Evolutionary conservation across 2,888 invertebrate species (phyloP).

Genomic region (Lasius fuliginosus): DNA sequence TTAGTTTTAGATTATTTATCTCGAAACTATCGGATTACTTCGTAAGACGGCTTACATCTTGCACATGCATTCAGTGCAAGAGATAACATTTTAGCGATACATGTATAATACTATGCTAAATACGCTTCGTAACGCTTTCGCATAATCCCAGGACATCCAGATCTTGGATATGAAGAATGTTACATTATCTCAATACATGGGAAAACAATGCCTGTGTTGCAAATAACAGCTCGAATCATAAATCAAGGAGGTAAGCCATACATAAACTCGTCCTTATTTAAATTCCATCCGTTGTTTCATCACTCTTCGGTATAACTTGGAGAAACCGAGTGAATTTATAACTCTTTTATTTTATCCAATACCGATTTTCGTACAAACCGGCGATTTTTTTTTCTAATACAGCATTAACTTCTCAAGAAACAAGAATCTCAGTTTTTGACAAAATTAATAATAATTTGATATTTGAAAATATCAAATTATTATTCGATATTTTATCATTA

Average conservation of each 20-base stretch:
- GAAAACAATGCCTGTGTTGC: constrained; percentile 4
- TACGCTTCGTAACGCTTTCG: constrained; percentile 30
- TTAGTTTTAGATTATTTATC: constrained; percentile 10
- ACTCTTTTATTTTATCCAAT: neutral
- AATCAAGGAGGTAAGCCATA: constrained; percentile 27
- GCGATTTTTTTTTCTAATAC: neutral
- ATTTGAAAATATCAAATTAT: neutral
- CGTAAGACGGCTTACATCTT: constrained; percentile 34
- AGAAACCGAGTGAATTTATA: neutral
- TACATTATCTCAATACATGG: neutral
- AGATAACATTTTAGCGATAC: constrained; percentile 44
- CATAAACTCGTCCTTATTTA: constrained; percentile 27
- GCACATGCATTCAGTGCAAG: neutral
- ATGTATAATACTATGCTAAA: constrained; percentile 55
- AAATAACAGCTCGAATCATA: constrained; percentile 40
- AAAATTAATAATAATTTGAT: constrained; percentile 4
- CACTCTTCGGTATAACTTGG: neutral
- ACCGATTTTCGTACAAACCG: neutral
- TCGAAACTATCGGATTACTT: constrained; percentile 38
- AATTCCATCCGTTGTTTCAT: neutral
- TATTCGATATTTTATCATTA: neutral
- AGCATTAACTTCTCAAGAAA: neutral
- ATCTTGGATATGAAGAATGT: constrained; percentile 40
- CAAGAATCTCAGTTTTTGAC: neutral
- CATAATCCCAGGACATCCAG: constrained; percentile 27